These are phyloP conservation scores for Microcebus murinus DNA, from an alignment of 2,113 vertebrate genomes.

Conservation along the genomic window DNA sequence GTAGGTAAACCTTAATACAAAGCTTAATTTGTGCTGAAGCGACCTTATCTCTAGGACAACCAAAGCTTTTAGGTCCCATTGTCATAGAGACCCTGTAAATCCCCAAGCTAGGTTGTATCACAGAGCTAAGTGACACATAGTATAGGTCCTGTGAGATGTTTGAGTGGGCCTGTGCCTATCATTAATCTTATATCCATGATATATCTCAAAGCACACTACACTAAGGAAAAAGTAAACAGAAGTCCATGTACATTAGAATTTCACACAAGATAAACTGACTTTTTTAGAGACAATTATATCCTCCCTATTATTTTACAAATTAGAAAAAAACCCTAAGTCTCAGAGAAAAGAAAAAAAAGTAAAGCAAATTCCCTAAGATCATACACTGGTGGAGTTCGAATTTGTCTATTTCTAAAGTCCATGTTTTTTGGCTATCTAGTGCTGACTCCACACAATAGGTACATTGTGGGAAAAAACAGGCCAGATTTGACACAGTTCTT, in stretches of 20 bases:
- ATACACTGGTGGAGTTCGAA: neutral
- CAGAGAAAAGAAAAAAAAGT: neutral
- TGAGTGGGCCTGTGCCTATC: neutral
- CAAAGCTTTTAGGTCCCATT: neutral
- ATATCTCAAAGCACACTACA: neutral
- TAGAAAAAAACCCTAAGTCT: neutral
- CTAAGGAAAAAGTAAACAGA: neutral
- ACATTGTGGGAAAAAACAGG: constrained; percentile 40
- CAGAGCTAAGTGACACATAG: neutral
- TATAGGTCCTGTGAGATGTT: neutral
- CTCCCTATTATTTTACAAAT: neutral
- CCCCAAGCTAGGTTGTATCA: neutral
- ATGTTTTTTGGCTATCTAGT: neutral
- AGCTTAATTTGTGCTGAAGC: neutral
- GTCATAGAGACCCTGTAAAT: neutral
- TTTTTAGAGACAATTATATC: neutral
- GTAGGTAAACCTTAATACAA: neutral
- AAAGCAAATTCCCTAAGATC: neutral
- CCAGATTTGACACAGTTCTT: constrained; percentile 56
- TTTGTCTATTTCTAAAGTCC: constrained; percentile 10
- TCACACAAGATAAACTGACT: neutral
- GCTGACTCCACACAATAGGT: constrained; percentile 20
- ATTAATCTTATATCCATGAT: neutral
- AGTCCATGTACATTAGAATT: neutral
- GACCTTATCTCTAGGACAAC: neutral